Conservation (phyloP, 2,797 vertebrate species). For the Neosalanx taihuensis region DNA sequence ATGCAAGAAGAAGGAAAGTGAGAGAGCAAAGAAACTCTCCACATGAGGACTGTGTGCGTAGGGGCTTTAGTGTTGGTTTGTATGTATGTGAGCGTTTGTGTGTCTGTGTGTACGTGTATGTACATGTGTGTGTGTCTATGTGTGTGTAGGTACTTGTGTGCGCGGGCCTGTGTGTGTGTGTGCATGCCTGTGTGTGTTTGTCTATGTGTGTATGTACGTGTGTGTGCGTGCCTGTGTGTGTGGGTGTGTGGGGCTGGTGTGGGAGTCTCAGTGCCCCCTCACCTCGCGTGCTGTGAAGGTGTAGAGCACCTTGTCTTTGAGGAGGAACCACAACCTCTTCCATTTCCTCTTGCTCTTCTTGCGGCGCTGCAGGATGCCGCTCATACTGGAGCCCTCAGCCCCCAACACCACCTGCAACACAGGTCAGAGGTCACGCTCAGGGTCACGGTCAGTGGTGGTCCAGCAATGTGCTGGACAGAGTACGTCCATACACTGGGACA, state of each 20-base stretch:
- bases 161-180: neutral
- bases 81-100: neutral
- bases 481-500: too few relatives aligned
- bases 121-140: neutral
- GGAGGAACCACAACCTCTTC: conserved; percentile 98
- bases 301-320: conserved; percentile 99
- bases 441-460: conserved; percentile 11
- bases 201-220: neutral
- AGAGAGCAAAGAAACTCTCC: conserved; percentile 67
- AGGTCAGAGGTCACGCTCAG: neutral
- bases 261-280: conserved; percentile 79
- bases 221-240: conserved; percentile 9
- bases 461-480: too few relatives aligned
- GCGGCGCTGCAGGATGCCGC: conserved; percentile 87
- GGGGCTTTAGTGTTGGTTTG: conserved; percentile 12
- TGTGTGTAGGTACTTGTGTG: neutral
- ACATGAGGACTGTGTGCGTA: conserved; percentile 22
- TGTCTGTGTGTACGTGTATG: neutral
- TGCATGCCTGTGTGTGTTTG: neutral
- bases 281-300: conserved; percentile 92
- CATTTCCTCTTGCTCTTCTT: conserved; percentile 94
- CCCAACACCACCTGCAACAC: conserved; percentile 81
- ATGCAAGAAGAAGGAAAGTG: conserved; percentile 25
- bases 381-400: conserved; percentile 86
- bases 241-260: conserved; percentile 63